Evolutionary conservation across 2,113 vertebrate genomes (phyloP).

Genomic region (Eudyptes chrysolophus): DNA sequence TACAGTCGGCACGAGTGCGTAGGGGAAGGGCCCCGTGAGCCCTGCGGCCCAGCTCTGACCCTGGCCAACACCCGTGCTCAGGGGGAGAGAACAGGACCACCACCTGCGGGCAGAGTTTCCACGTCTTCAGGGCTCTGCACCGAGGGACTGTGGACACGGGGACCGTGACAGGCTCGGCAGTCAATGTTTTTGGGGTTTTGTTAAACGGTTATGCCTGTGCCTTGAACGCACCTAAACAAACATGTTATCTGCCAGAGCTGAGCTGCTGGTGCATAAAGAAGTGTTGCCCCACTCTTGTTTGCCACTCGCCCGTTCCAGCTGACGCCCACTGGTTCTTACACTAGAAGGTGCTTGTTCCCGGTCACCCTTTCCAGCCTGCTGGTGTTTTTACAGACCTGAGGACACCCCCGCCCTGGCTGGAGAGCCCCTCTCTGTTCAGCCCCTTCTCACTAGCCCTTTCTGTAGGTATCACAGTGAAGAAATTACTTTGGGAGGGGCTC

Average conservation of each 20-base stretch:
- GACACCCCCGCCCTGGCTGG: accelerated
- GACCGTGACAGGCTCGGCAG: background rate
- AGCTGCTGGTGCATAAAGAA: accelerated
- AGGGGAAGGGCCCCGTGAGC: no score
- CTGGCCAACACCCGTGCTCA: background rate
- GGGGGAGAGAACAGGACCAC: background rate
- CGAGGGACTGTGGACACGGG: accelerated
- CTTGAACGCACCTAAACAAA: accelerated
- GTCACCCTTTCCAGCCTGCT: background rate
- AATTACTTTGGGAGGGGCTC: background rate
- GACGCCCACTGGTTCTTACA: background rate
- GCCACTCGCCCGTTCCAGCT: background rate
- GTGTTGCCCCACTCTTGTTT: no score
- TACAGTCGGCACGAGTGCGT: background rate
- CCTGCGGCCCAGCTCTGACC: background rate
- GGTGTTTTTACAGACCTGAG: background rate
- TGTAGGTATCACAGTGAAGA: no score
- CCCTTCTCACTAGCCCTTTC: no score
- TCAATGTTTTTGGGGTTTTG: background rate
- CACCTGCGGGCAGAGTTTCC: no score
- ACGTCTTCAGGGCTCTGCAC: background rate
- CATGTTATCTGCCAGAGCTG: background rate
- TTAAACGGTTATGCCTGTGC: background rate
- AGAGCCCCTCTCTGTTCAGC: background rate
- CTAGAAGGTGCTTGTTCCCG: background rate